These are phyloP conservation scores for Tetrao urogallus DNA, from an alignment of 2,113 vertebrate species.

Conservation along the genomic window DNA sequence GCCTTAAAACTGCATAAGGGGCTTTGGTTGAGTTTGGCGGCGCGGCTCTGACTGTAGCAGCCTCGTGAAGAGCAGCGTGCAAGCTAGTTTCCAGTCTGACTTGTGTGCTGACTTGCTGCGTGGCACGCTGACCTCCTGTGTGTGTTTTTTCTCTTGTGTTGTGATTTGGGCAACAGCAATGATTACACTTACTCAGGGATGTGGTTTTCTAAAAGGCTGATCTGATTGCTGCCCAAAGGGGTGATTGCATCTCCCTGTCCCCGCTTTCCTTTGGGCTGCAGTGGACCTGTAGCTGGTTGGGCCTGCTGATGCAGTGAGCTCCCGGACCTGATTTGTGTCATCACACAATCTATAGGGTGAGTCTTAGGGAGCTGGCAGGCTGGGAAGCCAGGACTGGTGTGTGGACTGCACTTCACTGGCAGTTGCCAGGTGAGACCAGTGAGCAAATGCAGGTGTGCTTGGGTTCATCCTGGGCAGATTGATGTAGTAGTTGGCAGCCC, in stretches of 20 bases:
- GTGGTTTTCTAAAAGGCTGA: not conserved
- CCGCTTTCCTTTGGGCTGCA: rapidly evolving
- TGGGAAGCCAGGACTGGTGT: not conserved
- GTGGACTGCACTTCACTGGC: not conserved
- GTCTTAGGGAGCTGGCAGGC: not conserved
- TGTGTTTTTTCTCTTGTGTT: not conserved
- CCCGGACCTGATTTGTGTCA: not conserved
- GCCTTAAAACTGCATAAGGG: not conserved
- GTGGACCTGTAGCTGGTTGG: not conserved
- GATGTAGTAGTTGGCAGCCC: too few relatives aligned
- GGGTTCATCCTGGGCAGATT: not conserved
- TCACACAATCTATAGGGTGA: rapidly evolving
- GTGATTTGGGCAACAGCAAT: not conserved
- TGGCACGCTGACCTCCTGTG: not conserved
- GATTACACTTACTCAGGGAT: not conserved
- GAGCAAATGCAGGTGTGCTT: not conserved
- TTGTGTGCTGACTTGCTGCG: rapidly evolving
- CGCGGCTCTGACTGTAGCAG: not conserved
- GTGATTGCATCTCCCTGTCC: not conserved
- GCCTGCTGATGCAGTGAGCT: not conserved
- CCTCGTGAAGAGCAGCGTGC: not conserved
- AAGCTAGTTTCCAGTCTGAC: not conserved
- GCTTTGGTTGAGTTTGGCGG: not conserved
- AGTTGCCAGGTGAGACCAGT: not conserved
- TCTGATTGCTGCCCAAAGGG: not conserved